Percentiles rank a stretch among this genome's conserved stretches.
These are phyloP conservation scores for Sebastes glaucus DNA, from an alignment of 2,797 vertebrate species.

Conservation along the genomic window DNA sequence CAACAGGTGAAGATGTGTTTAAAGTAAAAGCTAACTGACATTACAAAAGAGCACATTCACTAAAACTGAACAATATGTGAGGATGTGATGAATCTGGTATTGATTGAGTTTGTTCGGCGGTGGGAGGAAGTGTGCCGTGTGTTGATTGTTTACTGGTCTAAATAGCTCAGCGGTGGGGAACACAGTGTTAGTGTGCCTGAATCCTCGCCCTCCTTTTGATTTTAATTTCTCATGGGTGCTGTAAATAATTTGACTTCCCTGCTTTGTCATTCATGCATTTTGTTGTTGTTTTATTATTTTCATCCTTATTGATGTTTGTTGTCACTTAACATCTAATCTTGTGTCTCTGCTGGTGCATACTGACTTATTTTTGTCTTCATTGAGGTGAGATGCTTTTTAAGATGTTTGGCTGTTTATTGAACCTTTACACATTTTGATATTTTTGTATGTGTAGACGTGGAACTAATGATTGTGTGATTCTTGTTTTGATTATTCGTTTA, in stretches of 20 bases:
- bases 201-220: neutral
- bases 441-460: neutral
- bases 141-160: slow-evolving; percentile 60
- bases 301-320: slow-evolving; percentile 29
- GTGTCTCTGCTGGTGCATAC: slow-evolving; percentile 26
- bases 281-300: slow-evolving; percentile 36
- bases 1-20: slow-evolving; percentile 28
- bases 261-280: slow-evolving; percentile 34
- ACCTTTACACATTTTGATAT: neutral
- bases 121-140: slow-evolving; percentile 16
- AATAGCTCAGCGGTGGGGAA: slow-evolving; percentile 36
- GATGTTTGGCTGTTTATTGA: neutral
- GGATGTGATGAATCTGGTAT: slow-evolving; percentile 52
- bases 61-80: slow-evolving; percentile 19
- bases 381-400: slow-evolving; percentile 7
- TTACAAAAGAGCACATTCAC: neutral
- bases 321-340: neutral
- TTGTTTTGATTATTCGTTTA: neutral
- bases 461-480: neutral
- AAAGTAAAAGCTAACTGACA: neutral
- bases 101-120: slow-evolving; percentile 23
- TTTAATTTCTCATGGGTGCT: slow-evolving; percentile 45
- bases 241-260: slow-evolving; percentile 19
- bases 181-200: neutral
- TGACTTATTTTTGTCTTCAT: slow-evolving; percentile 24